Evolutionary conservation across 2,888 invertebrate genomes (phyloP).

Genomic region (Tiphia femorata): DNA sequence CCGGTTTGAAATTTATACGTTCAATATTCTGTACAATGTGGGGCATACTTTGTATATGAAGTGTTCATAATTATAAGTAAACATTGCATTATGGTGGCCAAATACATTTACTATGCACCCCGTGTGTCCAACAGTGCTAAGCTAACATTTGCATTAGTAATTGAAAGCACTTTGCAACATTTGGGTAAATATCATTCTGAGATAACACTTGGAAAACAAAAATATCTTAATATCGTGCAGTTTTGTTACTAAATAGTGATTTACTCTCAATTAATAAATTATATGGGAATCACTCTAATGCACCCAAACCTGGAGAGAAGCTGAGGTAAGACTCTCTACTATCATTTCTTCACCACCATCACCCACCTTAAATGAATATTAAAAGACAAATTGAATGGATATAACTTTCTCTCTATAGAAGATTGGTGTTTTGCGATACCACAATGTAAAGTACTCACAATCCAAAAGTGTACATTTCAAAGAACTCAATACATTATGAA

Average conservation of each 20-base stretch:
- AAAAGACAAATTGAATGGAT: conserved; percentile 29
- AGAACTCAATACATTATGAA: too few species aligned
- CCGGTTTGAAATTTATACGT: too few species aligned
- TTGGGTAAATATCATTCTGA: conserved; percentile 12
- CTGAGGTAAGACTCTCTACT: conserved; percentile 60
- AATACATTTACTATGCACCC: conserved; percentile 11
- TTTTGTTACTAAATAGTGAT: conserved; percentile 40
- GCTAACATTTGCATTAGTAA: conserved; percentile 22
- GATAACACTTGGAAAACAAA: conserved; percentile 22
- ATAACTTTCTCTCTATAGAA: conserved; percentile 14
- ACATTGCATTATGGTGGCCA: conserved; percentile 34
- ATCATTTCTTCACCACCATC: conserved; percentile 59
- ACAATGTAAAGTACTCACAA: too few species aligned
- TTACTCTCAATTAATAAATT: conserved; percentile 27
- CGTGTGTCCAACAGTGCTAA: conserved; percentile 32
- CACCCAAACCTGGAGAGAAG: conserved; percentile 58
- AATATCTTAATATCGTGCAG: conserved; percentile 37
- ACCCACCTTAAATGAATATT: conserved; percentile 57
- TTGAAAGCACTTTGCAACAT: conserved; percentile 25
- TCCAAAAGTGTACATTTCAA: too few species aligned
- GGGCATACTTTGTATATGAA: too few species aligned
- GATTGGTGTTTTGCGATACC: conserved; percentile 14
- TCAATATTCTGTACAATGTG: too few species aligned
- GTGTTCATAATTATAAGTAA: conserved; percentile 3
- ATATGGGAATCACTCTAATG: conserved; percentile 48